phyloP scores from a whole-genome alignment of 2,113 vertebrate genomes.

The Corythoichthys intestinalis region DNA sequence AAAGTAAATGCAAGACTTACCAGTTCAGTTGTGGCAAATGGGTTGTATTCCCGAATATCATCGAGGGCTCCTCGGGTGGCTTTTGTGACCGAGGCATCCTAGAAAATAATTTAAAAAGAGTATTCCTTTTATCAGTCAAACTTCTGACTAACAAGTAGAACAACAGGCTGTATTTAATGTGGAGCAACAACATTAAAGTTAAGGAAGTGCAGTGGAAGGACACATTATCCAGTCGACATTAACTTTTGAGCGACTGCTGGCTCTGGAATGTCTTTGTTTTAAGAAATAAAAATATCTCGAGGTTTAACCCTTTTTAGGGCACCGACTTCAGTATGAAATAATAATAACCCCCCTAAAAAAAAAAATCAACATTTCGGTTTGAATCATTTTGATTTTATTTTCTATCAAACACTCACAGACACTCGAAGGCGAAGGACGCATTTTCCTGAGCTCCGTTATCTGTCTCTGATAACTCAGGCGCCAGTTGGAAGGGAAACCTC shows the following conservation, averaged over 20 bases:
- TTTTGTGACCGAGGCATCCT: constrained; percentile 92
- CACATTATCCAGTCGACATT: not conserved
- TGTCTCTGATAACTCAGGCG: too few relatives aligned
- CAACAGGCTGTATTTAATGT: not conserved
- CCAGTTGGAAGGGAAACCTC: too few relatives aligned
- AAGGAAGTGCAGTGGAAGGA: constrained; percentile 7
- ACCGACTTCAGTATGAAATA: too few relatives aligned
- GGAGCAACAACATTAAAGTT: not conserved
- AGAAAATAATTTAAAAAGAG: not conserved
- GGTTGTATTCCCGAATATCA: constrained; percentile 82
- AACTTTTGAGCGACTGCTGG: constrained; percentile 16
- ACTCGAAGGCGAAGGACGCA: too few relatives aligned
- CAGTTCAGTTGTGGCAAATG: constrained; percentile 79
- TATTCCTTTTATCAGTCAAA: not conserved
- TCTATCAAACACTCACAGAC: too few relatives aligned
- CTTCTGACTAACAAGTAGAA: not conserved
- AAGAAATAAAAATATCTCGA: not conserved
- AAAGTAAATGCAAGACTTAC: constrained; percentile 53
- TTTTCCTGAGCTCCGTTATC: too few relatives aligned
- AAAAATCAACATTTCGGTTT: too few relatives aligned
- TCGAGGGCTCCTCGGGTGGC: constrained; percentile 71
- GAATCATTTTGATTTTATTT: too few relatives aligned
- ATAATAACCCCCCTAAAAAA: too few relatives aligned
- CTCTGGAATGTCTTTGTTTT: not conserved
- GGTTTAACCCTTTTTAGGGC: not conserved